Base-by-base conservation (phyloP, 2,888 invertebrate genomes). In the Mimachlamys varia region DNA sequence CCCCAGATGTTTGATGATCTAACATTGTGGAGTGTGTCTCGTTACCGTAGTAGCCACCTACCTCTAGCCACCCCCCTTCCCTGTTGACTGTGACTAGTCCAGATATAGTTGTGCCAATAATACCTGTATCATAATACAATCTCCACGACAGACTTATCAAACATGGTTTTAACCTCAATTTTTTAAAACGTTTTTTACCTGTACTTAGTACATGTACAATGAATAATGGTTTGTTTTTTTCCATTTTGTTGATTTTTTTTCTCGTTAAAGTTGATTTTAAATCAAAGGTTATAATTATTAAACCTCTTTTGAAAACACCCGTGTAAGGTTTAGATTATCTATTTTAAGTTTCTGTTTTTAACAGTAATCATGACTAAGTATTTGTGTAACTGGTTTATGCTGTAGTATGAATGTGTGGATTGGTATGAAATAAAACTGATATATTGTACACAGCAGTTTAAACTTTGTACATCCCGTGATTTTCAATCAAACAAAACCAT, bases 1-100 rank as follows among this genome's bases (percentile, higher is more conserved):
- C 88, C 50, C 50, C 88, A 88, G 88, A 88, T 88, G 88, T 88
- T 88, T 88, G 33, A 88, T 88, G 55, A 88, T 76, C 27, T 76
- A 76, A 76, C 76, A 33, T 76, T 76, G 76, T 76, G 33, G 76
- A 76, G 76, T 44, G 44, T 7, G 44, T 76, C 22, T 22, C 27
- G 33, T 76, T 76, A 76, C 27, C 76, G 76, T 76, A 76, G 76
- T 53, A 5, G 15, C 22, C 12, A 33, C 33, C 62, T 76, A 76
- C 76, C 76, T 76, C 33, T 13, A 76, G 76, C 62, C 10, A 22
- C 62, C n/a, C 62, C n/a, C 76, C 33, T 27, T 76, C 76, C 76
- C 33, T 33, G 76, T 76, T 33, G 12, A 33, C 22, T 33, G n/a
- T n/a, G 7, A 44, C 44, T 7, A 76, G 76, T 76, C 58, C 22